Conservation (phyloP, 2,113 vertebrate species). For the Ochotona curzoniae region DNA sequence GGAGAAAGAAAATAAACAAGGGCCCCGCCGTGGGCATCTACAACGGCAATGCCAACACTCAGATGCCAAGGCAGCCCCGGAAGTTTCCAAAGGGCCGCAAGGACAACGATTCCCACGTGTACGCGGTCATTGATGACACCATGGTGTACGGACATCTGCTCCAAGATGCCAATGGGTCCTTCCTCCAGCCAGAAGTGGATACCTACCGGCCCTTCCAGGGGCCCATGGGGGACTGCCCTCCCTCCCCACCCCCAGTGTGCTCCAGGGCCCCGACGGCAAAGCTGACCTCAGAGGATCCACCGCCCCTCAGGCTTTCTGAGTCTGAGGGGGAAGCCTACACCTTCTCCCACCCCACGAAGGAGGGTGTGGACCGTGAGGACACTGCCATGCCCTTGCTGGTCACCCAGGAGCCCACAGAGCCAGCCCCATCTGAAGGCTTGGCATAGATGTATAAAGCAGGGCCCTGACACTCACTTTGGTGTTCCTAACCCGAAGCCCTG, state of each 20-base stretch:
- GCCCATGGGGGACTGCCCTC: constrained; percentile 84
- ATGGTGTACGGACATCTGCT: constrained; percentile 92
- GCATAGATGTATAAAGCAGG: background rate
- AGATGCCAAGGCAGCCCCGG: constrained; percentile 83
- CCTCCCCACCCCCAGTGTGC: constrained; percentile 85
- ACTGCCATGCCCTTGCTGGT: constrained; percentile 85
- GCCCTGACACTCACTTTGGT: background rate
- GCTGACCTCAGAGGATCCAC: constrained; percentile 58
- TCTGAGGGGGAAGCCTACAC: constrained; percentile 90
- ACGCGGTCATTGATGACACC: constrained; percentile 93
- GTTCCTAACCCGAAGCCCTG: background rate
- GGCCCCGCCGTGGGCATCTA: constrained; percentile 88
- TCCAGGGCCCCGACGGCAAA: constrained; percentile 78
- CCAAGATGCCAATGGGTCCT: constrained; percentile 77
- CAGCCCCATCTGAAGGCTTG: background rate
- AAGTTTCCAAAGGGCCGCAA: constrained; percentile 87
- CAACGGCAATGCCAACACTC: constrained; percentile 88
- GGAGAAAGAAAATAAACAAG: constrained; percentile 87
- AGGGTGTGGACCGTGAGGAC: constrained; percentile 59
- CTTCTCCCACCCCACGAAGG: constrained; percentile 85
- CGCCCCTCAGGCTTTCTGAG: constrained; percentile 71
- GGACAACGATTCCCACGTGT: constrained; percentile 92
- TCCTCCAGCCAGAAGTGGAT: constrained; percentile 79
- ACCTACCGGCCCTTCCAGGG: constrained; percentile 88
- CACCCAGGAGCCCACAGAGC: constrained; percentile 44